These are phyloP conservation scores for Trichosurus vulpecula DNA, from an alignment of 2,797 vertebrate genomes.

Conservation along the genomic window DNA sequence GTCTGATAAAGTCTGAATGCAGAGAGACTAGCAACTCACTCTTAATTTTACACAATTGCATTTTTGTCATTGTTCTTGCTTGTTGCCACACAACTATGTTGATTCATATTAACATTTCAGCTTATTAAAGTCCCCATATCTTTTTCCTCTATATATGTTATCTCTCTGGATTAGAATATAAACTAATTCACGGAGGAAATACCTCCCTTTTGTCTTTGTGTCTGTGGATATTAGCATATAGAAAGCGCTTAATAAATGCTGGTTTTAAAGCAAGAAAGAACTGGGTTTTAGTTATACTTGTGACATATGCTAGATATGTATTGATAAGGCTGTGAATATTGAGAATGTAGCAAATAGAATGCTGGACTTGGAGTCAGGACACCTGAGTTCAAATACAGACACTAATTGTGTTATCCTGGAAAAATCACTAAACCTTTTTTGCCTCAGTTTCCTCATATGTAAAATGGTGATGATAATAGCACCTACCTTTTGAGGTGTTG, in stretches of 20 bases:
- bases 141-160: not conserved
- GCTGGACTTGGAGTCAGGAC: not conserved
- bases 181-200: not conserved
- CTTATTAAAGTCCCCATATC: not conserved
- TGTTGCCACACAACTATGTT: not conserved
- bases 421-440: not conserved
- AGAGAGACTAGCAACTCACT: not conserved
- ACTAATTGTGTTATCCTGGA: too few species aligned
- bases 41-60: not conserved
- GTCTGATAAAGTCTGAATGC: not conserved
- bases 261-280: not conserved
- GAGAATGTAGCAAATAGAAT: not conserved
- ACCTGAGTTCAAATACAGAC: too few species aligned
- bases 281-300: not conserved
- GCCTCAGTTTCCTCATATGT: not conserved
- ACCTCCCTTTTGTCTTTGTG: not conserved
- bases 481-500: not conserved
- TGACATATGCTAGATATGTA: not conserved
- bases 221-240: not conserved
- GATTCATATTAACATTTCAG: not conserved
- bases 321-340: not conserved
- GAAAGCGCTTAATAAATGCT: not conserved
- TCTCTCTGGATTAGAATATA: not conserved
- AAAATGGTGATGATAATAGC: not conserved
- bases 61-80: not conserved